Percentiles rank a stretch among this genome's conserved stretches.
These are phyloP conservation scores for Pyrochroa serraticornis DNA, from an alignment of 2,888 invertebrate genomes.

Conservation along the genomic window DNA sequence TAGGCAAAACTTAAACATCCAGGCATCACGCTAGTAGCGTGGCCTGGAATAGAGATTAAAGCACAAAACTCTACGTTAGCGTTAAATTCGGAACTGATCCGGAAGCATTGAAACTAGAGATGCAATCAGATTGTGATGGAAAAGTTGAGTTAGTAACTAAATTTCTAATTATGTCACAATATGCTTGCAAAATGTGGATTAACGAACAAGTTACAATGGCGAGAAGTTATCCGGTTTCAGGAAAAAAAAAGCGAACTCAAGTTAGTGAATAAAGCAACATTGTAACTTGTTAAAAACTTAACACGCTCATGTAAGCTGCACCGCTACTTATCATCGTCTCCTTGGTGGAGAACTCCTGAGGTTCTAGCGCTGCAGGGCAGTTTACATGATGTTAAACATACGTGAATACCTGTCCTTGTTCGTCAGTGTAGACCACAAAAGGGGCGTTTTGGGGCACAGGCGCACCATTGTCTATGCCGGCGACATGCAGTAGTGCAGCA, in stretches of 20 bases:
- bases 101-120: conserved; percentile 31
- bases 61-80: conserved; percentile 41
- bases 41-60: conserved; percentile 26
- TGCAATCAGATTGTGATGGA: conserved; percentile 53
- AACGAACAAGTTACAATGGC: conserved; percentile 45
- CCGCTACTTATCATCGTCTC: conserved; percentile 33
- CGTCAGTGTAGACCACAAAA: conserved; percentile 94
- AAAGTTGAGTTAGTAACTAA: conserved; percentile 37
- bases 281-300: conserved; percentile 47
- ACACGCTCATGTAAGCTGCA: conserved; percentile 52
- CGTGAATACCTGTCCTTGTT: conserved; percentile 89
- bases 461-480: conserved; percentile 66
- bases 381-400: conserved; percentile 56
- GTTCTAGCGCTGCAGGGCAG: conserved; percentile 48
- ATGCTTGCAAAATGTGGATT: conserved; percentile 44
- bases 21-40: conserved; percentile 4
- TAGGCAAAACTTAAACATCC: conserved; percentile 28
- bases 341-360: conserved; percentile 1
- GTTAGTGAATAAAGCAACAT: conserved; percentile 37
- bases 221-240: conserved; percentile 20
- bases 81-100: conserved; percentile 30
- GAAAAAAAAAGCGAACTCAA: conserved; percentile 41
- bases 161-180: conserved; percentile 43
- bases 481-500: conserved; percentile 65
- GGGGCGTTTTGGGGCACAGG: conserved; percentile 88